A percentile compares a stretch with the other conserved stretches of the same genome.
These are phyloP conservation scores for Cinara cedri DNA, from an alignment of 2,888 invertebrate species.

Conservation along the genomic window DNA sequence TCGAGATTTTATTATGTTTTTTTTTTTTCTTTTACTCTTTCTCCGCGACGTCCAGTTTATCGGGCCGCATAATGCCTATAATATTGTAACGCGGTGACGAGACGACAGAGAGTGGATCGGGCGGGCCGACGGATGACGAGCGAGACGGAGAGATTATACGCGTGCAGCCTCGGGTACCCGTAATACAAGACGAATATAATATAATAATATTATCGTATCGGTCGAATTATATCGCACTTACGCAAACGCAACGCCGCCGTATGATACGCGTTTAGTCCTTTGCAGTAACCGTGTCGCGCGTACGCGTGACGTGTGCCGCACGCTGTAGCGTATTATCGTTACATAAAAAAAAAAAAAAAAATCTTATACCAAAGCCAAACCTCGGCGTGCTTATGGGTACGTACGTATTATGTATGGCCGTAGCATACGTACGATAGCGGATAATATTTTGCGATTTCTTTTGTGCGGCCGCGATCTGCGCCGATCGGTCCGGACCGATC, in stretches of 20 bases:
- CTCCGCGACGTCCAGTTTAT: no score
- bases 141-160: no score
- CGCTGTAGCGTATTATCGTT: not conserved
- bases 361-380: no score
- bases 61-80: no score
- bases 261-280: not conserved
- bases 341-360: slow-evolving; percentile 42
- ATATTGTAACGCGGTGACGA: no score
- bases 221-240: not conserved
- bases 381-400: not conserved
- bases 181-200: no score
- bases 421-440: no score
- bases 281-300: slow-evolving; percentile 4
- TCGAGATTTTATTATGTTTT: no score
- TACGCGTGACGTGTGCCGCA: not conserved
- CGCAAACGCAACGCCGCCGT: slow-evolving; percentile 1
- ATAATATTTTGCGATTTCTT: slow-evolving; percentile 5
- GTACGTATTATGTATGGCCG: not conserved
- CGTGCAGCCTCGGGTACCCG: no score
- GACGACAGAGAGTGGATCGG: no score
- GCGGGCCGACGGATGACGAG: no score
- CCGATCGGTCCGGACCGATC: not conserved
- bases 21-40: no score
- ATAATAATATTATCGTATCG: not conserved
- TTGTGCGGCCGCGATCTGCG: not conserved